Conservation (phyloP, 1,140 invertebrate species). For the Stegodyphus dumicola region DNA sequence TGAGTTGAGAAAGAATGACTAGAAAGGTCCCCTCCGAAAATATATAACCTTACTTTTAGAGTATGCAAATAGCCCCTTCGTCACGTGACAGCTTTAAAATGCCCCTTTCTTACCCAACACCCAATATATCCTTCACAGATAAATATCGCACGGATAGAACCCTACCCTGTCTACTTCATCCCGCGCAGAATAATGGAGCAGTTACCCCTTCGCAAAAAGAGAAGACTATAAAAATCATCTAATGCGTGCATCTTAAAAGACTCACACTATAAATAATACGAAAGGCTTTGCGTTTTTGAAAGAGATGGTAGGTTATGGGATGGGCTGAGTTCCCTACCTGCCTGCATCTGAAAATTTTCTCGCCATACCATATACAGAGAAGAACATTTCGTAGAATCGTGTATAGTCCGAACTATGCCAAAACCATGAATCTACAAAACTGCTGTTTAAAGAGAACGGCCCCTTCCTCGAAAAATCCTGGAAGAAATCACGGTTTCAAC, state of each 20-base stretch:
- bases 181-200: constrained; percentile 15
- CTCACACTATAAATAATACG: background rate
- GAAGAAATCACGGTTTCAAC: too few species aligned
- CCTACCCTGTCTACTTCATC: background rate
- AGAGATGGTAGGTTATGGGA: too few species aligned
- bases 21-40: background rate
- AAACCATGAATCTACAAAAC: too few species aligned
- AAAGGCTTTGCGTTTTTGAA: background rate
- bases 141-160: background rate
- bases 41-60: background rate
- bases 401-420: too few species aligned
- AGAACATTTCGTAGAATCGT: too few species aligned
- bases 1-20: background rate
- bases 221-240: constrained; percentile 24
- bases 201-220: constrained; percentile 2
- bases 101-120: background rate
- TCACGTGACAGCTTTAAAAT: constrained; percentile 39
- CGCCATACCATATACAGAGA: too few species aligned
- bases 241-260: background rate
- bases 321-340: too few species aligned
- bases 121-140: constrained; percentile 1
- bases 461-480: too few species aligned
- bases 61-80: constrained; percentile 39
- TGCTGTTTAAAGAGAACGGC: too few species aligned
- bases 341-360: too few species aligned